Percentiles rank a stretch among this genome's conserved stretches.
These are phyloP conservation scores for Frankliniella intonsa DNA, from an alignment of 2,888 invertebrate species.

Conservation along the genomic window DNA sequence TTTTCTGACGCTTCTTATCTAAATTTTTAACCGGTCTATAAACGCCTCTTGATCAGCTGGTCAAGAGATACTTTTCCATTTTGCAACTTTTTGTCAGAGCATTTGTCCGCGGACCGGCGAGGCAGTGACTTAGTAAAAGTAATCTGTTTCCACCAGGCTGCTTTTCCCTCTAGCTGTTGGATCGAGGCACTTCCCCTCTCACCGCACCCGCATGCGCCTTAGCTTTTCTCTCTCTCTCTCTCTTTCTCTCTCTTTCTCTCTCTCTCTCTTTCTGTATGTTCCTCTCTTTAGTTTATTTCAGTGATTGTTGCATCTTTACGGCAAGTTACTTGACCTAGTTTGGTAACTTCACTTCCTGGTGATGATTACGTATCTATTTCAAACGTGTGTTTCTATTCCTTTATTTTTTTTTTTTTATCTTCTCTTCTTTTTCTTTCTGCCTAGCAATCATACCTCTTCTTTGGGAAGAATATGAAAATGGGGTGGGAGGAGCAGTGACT, in stretches of 20 bases:
- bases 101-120: not conserved
- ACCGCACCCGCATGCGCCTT: not conserved
- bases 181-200: not conserved
- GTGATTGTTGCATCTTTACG: too few relatives aligned
- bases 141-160: not conserved
- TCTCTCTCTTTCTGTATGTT: not conserved
- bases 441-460: not conserved
- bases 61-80: too few relatives aligned
- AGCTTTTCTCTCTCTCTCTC: not conserved
- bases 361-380: constrained; percentile 36
- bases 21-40: too few relatives aligned
- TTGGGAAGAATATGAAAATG: too few relatives aligned
- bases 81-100: too few relatives aligned
- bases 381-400: not conserved
- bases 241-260: not conserved
- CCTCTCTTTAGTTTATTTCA: not conserved
- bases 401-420: constrained; percentile 7
- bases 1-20: constrained; percentile 19
- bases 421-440: constrained; percentile 18
- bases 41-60: too few relatives aligned
- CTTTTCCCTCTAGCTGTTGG: not conserved
- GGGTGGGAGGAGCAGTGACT: too few relatives aligned
- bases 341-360: not conserved
- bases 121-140: not conserved
- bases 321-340: not conserved